Base-by-base conservation (phyloP, 2,113 vertebrate species). In the Apodemus sylvaticus region DNA sequence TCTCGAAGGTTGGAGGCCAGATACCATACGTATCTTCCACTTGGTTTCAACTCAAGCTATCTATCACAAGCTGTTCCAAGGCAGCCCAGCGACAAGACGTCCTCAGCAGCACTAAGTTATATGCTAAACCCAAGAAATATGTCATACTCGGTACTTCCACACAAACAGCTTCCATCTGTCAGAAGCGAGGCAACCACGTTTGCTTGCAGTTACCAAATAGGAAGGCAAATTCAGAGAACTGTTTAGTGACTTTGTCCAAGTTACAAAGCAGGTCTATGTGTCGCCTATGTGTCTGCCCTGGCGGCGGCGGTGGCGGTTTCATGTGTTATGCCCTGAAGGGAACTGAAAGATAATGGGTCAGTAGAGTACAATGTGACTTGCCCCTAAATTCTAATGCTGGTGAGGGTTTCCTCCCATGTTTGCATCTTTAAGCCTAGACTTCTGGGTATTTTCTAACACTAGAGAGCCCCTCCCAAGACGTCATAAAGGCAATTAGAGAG, bases 21-120 rank as follows among this genome's bases (percentile, higher is more conserved):
- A 78, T 9, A 3, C 42, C 8, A 34, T 39, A 78, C n/a, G n/a
- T 7, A 5, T 68, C 66, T 36, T 16, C 31, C 36, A 68, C 53
- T 24, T 70, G 51, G 20, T 31, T 36, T 81, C 29, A 19, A 29
- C 20, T 66, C 11, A 2, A 6, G 42, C 4, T 53, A 34, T 68
- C 7, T 42, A 39, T 68, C 55, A 85, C 48, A 78, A 66, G 51
- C 26, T 66, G 14, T 10, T 16, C 10, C 14, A n/a, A 90, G 13
- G 39, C 62, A 70, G 45, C 34, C 0, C 1, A 13, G 13, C 68
- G 34, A 34, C 0, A 2, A 2, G 36, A 70, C 7, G 29, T 58
- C 9, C 0, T 4, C 24, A 24, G 8, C 8, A 11, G 51, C 16
- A 26, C 10, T 24, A 51, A 76, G 7, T 53, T 24, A 9, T 3